Base-by-base conservation (phyloP, 1,140 invertebrate genomes). In the Lutraria rhynchaena region DNA sequence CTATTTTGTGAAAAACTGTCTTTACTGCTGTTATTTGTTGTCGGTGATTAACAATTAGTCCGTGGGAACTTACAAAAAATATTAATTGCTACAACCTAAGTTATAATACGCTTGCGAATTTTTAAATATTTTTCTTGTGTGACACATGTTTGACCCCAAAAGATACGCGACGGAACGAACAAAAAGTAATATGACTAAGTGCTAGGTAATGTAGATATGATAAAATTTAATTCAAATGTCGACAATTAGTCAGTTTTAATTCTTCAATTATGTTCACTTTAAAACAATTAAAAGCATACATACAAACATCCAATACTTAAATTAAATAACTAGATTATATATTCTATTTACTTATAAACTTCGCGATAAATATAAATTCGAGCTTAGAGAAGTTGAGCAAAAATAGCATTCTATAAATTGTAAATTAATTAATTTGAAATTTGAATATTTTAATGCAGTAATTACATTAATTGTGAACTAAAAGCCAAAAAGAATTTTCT, bases 121-220 rank as follows among this genome's bases (percentile, higher is more conserved):
- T 7, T 41, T 41, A 67, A 41, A 63, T 41, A 63, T 63, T 3
- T n/a, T 27, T 46, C 17, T 41, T 49, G 49, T 46, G 17, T 67
- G 63, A 67, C 63, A 67, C 63, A 46, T 67, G 27, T 41, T 67
- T 67, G 63, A 67, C 63, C 63, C 24, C 29, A 46, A 67, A 41
- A 41, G 15, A 46, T 49, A 67, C 31, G 24, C 44, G 44, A 49
- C n/a, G 27, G 27, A 49, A 67, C 15, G n/a, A 15, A 46, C 63
- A 51, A 67, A 49, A 49, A 29, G 27, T 35, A 3, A 4, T 67
- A 67, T 67, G 63, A 67, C 63, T 67, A 67, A 67, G 11, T 31
- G 15, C 22, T 1, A n/a, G 63, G 49, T 67, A 67, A 67, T 67
- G 63, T 27, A 19, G 44, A 29, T 31, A 44, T 27, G 31, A 67